A percentile compares a stretch with the other conserved stretches of the same genome.
phyloP scores from a whole-genome alignment of 2,888 invertebrate genomes.

The Napeogenes inachia region DNA sequence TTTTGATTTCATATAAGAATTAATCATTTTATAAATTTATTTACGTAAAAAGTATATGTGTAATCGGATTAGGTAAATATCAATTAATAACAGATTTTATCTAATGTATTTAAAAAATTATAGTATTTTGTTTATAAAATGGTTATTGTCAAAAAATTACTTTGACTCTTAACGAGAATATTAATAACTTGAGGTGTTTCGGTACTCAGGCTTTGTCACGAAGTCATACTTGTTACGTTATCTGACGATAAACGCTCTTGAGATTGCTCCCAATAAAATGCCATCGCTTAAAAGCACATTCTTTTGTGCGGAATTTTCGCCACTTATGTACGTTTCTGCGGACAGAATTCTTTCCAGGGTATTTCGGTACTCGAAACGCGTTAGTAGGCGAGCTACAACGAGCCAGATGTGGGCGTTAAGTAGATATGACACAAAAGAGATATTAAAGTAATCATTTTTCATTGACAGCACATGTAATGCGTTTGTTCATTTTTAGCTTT shows the following conservation, averaged over 20 bases:
- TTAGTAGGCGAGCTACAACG: conserved; percentile 22
- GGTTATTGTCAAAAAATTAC: not conserved
- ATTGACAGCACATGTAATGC: not conserved
- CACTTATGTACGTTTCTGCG: conserved; percentile 23
- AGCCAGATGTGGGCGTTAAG: conserved; percentile 23
- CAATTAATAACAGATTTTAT: no score
- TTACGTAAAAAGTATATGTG: no score
- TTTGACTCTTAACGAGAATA: not conserved
- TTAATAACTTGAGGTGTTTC: conserved; percentile 9
- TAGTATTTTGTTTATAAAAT: not conserved
- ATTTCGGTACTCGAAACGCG: conserved; percentile 22
- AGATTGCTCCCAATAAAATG: conserved; percentile 35
- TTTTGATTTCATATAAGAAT: no score
- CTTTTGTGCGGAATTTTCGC: conserved; percentile 33
- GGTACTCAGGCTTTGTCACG: conserved; percentile 16
- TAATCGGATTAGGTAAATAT: no score
- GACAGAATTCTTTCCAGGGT: conserved; percentile 23
- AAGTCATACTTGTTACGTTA: conserved; percentile 27
- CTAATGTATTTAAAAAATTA: no score
- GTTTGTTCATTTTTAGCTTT: no score
- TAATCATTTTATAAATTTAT: no score
- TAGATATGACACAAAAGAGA: conserved; percentile 5
- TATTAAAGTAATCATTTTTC: conserved; percentile 5
- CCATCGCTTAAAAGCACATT: conserved; percentile 33
- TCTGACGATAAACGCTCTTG: conserved; percentile 31